Evolutionary conservation across 1,140 invertebrate species (phyloP), one percentile per base, ranked within the genome.

Genomic region (Plodia interpunctella): DNA sequence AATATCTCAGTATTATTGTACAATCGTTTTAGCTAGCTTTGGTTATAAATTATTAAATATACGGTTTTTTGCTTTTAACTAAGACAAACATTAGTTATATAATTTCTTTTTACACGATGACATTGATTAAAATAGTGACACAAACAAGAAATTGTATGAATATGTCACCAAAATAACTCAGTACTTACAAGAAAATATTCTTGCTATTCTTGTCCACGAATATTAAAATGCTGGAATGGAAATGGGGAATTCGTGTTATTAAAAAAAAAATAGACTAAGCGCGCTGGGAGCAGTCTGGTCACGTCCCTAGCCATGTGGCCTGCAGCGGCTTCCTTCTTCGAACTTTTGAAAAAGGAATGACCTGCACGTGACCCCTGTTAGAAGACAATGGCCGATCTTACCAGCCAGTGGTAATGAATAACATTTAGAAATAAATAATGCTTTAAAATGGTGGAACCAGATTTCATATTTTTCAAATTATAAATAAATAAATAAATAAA

Each of bases 311-410:
- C 51, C 20, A 53, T 53, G 51, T 53, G 51, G 51, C 17, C 21
- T 11, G 51, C 51, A 25, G 11, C 51, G 51, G 51, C 9, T 25
- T 53, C 32, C 38, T 44, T 21, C 49, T 51, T 21, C 19, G 20
- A 53, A 25, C 19, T 53, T 53, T 53, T 53, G 51, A 53, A 53
- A 53, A 53, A 53, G 18, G 51, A 53, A 53, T 25, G 51, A 21
- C 21, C 17, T 13, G 20, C n/a, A 53, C 51, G 51, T 53, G 51
- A 51, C 11, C 19, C 2, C 20, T 52, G 35, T 0, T 15, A 4
- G 13, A n/a, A 15, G 38, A n/a, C 13, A 15, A 44, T 32, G 30
- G 30, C 13, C 38, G 38, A 44, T 44, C 38, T 44, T 44, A 17
- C 38, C 10, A 5, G 38, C 38, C 38, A 44, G 38, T 38, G 11